phyloP scores from a whole-genome alignment of 2,113 vertebrate species.

The Synodontis membranacea region DNA sequence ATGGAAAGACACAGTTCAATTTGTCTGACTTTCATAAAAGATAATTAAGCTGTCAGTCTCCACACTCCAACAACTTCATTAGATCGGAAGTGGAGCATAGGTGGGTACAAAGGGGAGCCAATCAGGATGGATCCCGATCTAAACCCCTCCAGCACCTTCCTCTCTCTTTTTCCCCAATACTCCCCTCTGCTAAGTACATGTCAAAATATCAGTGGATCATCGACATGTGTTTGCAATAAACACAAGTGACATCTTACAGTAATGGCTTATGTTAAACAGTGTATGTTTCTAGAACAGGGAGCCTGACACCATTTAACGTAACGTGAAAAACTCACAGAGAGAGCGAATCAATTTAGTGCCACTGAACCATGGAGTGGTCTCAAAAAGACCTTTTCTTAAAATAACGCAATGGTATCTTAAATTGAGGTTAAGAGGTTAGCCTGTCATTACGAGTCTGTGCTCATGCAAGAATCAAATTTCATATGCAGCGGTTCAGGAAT shows the following conservation, averaged over 20 bases:
- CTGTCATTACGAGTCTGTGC: slow-evolving; percentile 53
- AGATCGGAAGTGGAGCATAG: slow-evolving; percentile 81
- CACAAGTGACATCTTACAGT: slow-evolving; percentile 53
- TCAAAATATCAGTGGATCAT: slow-evolving; percentile 74
- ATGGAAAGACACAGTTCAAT: slow-evolving; percentile 98
- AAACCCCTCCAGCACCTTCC: slow-evolving; percentile 39
- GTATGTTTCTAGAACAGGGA: slow-evolving; percentile 46
- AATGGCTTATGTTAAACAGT: slow-evolving; percentile 57
- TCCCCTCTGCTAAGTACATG: slow-evolving; percentile 72
- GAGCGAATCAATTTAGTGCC: slow-evolving; percentile 60
- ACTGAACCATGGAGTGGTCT: slow-evolving; percentile 61
- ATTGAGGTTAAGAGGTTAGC: slow-evolving; percentile 66
- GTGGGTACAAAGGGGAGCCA: slow-evolving; percentile 67
- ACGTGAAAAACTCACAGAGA: slow-evolving; percentile 42
- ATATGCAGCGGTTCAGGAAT: slow-evolving; percentile 41
- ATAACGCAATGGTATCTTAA: slow-evolving; percentile 58
- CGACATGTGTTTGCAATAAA: slow-evolving; percentile 54
- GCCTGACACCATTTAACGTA: slow-evolving; percentile 51
- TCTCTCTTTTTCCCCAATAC: slow-evolving; percentile 20
- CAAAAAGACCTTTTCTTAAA: slow-evolving; percentile 53
- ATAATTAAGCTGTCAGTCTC: slow-evolving; percentile 99
- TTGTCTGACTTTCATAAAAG: slow-evolving; percentile 99
- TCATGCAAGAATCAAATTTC: slow-evolving; percentile 52
- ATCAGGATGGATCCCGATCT: slow-evolving; percentile 43
- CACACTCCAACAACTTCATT: slow-evolving; percentile 94